A percentile compares a stretch with the other conserved stretches of the same genome.
These are phyloP conservation scores for Polietes domitor DNA, from an alignment of 2,888 invertebrate genomes.

Conservation along the genomic window DNA sequence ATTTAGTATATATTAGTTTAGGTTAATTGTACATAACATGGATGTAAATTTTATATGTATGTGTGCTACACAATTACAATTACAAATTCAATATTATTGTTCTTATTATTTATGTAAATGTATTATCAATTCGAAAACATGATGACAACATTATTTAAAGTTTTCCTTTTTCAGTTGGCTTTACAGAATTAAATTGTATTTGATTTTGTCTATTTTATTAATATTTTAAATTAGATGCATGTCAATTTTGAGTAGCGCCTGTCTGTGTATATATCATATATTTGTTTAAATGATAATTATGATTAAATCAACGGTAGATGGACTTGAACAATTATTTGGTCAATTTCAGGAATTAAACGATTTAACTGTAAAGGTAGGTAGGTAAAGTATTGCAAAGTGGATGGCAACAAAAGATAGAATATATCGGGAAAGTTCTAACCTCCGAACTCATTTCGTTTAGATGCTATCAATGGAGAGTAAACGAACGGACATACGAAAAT, in stretches of 20 bases:
- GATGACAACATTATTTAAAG: background rate
- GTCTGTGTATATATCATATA: background rate
- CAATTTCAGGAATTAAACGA: too few relatives aligned
- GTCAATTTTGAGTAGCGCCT: background rate
- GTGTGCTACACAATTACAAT: background rate
- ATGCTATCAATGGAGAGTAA: too few relatives aligned
- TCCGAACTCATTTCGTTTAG: too few relatives aligned
- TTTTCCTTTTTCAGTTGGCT: background rate
- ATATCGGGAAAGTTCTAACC: too few relatives aligned
- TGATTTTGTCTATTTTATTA: background rate
- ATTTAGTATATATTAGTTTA: constrained; percentile 1
- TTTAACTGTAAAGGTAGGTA: too few relatives aligned
- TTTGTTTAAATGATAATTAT: too few relatives aligned
- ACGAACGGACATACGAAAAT: too few relatives aligned
- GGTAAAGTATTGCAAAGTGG: too few relatives aligned
- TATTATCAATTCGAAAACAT: background rate
- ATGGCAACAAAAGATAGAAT: too few relatives aligned
- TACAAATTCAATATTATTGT: too few relatives aligned
- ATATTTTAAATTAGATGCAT: background rate
- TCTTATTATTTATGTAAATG: background rate
- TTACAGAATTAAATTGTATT: too few relatives aligned
- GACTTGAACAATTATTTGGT: too few relatives aligned
- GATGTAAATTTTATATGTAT: constrained; percentile 1
- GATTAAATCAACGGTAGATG: background rate
- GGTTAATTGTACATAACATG: constrained; percentile 9